A percentile compares a stretch with the other conserved stretches of the same genome.
phyloP scores from a whole-genome alignment of 1,140 invertebrate species.

The Bombus polaris region DNA sequence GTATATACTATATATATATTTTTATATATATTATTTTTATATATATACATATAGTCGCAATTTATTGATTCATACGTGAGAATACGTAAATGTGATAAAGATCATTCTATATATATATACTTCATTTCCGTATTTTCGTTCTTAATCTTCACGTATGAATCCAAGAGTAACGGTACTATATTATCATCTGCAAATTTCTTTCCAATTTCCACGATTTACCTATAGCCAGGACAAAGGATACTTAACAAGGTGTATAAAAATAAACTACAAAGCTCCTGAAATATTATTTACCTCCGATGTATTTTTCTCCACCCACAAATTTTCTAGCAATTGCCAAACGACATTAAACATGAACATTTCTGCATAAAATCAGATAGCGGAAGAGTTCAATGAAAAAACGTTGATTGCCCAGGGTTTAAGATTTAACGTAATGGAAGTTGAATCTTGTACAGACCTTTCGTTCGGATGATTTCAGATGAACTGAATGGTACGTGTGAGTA shows the following conservation, averaged over 20 bases:
- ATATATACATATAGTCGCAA: background rate
- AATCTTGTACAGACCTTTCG: conserved; percentile 9
- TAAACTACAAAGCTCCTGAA: conserved; percentile 38
- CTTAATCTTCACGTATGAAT: conserved; percentile 37
- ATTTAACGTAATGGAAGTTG: conserved; percentile 45
- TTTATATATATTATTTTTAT: background rate
- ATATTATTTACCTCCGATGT: conserved; percentile 41
- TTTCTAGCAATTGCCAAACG: background rate
- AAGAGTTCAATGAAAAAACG: conserved; percentile 22
- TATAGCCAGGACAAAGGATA: background rate
- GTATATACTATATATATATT: too few relatives aligned
- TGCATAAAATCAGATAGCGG: background rate
- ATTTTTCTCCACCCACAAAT: background rate
- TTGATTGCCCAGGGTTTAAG: conserved; percentile 78
- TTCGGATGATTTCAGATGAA: conserved; percentile 4
- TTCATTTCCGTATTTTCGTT: background rate
- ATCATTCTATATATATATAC: background rate
- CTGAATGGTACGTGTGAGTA: conserved; percentile 37
- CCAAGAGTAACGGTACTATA: background rate
- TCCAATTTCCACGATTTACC: conserved; percentile 1
- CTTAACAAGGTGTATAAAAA: conserved; percentile 33
- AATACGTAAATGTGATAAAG: background rate
- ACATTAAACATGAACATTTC: background rate
- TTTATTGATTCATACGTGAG: background rate
- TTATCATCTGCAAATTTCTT: conserved; percentile 32